Percentiles rank a stretch among this genome's conserved stretches.
These are phyloP conservation scores for Leptopilina drosophilae DNA, from an alignment of 2,888 invertebrate genomes.

Conservation along the genomic window DNA sequence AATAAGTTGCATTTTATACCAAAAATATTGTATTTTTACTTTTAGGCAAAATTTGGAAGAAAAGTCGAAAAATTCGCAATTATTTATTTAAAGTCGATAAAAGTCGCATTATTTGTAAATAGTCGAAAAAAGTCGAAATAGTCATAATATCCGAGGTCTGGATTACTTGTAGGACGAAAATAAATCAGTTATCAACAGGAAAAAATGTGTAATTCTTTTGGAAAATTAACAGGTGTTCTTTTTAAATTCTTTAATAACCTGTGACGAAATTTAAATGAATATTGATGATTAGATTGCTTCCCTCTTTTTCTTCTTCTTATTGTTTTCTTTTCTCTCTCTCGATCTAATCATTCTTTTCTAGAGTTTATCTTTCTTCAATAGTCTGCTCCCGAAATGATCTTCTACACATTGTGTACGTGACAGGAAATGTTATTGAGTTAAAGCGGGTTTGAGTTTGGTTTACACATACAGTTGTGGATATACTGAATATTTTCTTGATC, in stretches of 20 bases:
- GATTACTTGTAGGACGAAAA: background rate
- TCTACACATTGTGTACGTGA: conserved; percentile 33
- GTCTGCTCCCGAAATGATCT: conserved; percentile 6
- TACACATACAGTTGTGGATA: conserved; percentile 15
- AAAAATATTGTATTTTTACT: no score
- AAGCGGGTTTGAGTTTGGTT: conserved; percentile 9
- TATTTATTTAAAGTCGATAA: no score
- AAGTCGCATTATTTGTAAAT: no score
- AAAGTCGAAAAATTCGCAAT: no score
- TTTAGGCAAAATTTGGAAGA: no score
- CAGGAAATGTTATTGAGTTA: conserved; percentile 7
- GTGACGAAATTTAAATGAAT: conserved; percentile 15
- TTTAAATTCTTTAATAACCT: background rate
- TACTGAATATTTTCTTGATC: conserved; percentile 34
- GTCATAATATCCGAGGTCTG: no score
- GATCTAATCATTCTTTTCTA: background rate
- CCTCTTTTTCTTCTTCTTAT: background rate
- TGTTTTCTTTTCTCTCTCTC: background rate
- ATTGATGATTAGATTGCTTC: conserved; percentile 18
- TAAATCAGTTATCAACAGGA: background rate
- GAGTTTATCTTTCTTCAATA: conserved; percentile 4
- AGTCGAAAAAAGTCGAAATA: no score
- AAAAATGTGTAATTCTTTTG: background rate
- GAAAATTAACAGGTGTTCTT: conserved; percentile 13
- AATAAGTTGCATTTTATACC: no score